Evolutionary conservation across 2,797 vertebrate species (phyloP).

Genomic region (Karalla daura): DNA sequence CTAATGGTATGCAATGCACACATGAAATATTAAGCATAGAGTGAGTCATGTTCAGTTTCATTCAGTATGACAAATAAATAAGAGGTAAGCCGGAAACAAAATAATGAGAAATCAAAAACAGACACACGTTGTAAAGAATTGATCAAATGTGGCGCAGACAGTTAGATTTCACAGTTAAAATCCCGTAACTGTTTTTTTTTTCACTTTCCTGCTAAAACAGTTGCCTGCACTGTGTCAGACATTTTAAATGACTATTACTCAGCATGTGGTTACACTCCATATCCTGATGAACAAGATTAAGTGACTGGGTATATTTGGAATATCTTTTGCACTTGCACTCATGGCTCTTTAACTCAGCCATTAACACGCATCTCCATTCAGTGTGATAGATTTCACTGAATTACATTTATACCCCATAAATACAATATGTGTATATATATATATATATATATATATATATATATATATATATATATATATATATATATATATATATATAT

Average conservation of each 20-base stretch:
- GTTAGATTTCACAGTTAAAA: not conserved
- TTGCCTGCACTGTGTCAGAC: not conserved
- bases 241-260: constrained; percentile 5
- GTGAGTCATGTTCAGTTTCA: not conserved
- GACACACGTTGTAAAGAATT: not conserved
- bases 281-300: constrained; percentile 1
- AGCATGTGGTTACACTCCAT: too few species aligned
- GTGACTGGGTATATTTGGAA: not conserved
- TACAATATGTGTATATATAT: not conserved
- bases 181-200: not conserved
- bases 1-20: constrained; percentile 13
- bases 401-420: constrained; percentile 1
- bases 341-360: not conserved
- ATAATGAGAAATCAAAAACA: constrained; percentile 1
- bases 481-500: too few species aligned
- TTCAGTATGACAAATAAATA: not conserved
- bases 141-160: not conserved
- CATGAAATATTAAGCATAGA: constrained; percentile 2
- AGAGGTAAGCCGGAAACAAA: not conserved
- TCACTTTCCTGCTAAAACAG: not conserved
- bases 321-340: not conserved
- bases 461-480: too few species aligned
- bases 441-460: too few species aligned
- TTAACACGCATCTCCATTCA: constrained; percentile 9
- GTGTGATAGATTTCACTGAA: not conserved